These are phyloP conservation scores for Pachycephala philippinensis DNA, from an alignment of 2,113 vertebrate species.

Conservation along the genomic window DNA sequence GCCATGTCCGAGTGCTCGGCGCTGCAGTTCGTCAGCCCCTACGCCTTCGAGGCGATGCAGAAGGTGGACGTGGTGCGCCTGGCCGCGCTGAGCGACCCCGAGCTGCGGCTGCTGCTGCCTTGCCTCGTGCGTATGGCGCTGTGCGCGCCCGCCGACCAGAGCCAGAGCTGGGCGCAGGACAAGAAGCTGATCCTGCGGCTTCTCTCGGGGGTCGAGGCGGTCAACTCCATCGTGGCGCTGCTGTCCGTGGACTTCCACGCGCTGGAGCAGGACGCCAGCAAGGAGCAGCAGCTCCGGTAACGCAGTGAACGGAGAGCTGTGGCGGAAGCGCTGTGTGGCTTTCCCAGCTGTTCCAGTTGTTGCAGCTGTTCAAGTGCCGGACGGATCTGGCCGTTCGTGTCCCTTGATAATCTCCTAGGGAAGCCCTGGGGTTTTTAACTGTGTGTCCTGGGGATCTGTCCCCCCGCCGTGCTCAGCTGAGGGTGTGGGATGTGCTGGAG, in stretches of 20 bases:
- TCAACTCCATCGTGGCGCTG: slow-evolving; percentile 94
- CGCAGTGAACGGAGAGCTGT: accelerated
- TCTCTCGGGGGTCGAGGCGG: slow-evolving; percentile 95
- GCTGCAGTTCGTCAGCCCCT: slow-evolving; percentile 92
- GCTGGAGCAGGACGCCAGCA: slow-evolving; percentile 94
- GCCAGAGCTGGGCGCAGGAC: slow-evolving; percentile 94
- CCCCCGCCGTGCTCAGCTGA: neutral
- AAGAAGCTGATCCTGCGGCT: slow-evolving; percentile 96
- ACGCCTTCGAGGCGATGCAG: slow-evolving; percentile 97
- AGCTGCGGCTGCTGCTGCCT: slow-evolving; percentile 90
- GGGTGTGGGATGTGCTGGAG: neutral
- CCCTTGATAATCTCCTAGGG: accelerated
- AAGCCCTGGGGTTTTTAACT: accelerated
- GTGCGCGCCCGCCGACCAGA: slow-evolving; percentile 96
- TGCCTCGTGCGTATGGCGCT: slow-evolving; percentile 97
- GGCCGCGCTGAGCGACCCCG: slow-evolving; percentile 90
- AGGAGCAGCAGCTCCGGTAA: slow-evolving; percentile 96
- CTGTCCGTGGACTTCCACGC: slow-evolving; percentile 98
- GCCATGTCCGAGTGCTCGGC: slow-evolving; percentile 82
- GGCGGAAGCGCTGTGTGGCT: neutral
- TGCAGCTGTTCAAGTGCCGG: too few species aligned
- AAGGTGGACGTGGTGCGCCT: slow-evolving; percentile 92
- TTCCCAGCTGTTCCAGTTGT: neutral
- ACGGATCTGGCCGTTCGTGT: accelerated
- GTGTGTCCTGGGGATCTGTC: too few species aligned